These are phyloP conservation scores for Hippocampus abdominalis DNA, from an alignment of 2,113 vertebrate species.

Conservation along the genomic window DNA sequence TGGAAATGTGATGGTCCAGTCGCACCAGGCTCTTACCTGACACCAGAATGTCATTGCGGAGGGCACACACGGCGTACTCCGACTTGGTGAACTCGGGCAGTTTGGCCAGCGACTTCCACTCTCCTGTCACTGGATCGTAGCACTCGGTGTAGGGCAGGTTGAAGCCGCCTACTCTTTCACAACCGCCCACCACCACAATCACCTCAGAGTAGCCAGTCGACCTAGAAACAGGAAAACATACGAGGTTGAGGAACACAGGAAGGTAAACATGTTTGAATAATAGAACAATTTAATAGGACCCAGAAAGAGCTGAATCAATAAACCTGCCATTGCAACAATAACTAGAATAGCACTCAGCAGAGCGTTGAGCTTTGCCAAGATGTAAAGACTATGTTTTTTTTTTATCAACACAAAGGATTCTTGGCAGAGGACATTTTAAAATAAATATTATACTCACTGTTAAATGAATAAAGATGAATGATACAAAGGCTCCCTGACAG, in stretches of 20 bases:
- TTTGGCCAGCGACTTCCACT: slow-evolving; percentile 96
- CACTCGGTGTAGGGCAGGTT: slow-evolving; percentile 97
- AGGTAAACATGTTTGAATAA: neutral
- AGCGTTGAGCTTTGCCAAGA: neutral
- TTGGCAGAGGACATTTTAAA: neutral
- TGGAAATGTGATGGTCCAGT: neutral
- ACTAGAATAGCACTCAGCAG: neutral
- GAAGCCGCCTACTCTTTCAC: slow-evolving; percentile 93
- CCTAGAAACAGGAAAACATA: slow-evolving; percentile 64
- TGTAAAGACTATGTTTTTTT: neutral
- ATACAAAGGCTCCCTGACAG: neutral
- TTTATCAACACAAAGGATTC: too few relatives aligned
- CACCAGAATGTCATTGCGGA: slow-evolving; percentile 96
- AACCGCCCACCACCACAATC: slow-evolving; percentile 96
- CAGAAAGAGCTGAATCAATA: neutral
- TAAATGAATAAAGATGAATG: neutral
- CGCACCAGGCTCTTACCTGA: slow-evolving; percentile 79
- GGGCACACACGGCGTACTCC: slow-evolving; percentile 93
- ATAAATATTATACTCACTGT: neutral
- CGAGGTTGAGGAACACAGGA: neutral
- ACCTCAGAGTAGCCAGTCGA: slow-evolving; percentile 97
- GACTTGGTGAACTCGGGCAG: slow-evolving; percentile 98
- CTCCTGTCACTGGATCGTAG: slow-evolving; percentile 94
- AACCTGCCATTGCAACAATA: neutral
- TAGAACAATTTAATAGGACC: neutral